Evolutionary conservation across 2,888 invertebrate genomes (phyloP).

Genomic region (Drosophila vallismaia): DNA sequence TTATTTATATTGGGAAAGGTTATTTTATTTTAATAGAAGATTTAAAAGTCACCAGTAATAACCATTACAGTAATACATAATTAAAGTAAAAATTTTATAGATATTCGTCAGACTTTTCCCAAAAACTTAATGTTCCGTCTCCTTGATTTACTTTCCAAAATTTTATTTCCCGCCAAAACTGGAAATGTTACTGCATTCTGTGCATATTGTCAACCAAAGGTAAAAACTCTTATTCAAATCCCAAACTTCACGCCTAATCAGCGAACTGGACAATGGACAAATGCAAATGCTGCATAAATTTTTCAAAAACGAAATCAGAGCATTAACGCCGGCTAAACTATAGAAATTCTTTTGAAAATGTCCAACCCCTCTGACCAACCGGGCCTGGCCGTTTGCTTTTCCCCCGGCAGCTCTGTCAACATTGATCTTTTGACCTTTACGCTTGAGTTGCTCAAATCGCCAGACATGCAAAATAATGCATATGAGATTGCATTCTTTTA

Average conservation of each 20-base stretch:
- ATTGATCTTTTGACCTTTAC: conserved; percentile 81
- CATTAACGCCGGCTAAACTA: conserved; percentile 50
- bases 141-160: conserved; percentile 1
- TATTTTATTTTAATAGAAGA: no score
- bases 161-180: conserved; percentile 62
- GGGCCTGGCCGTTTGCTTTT: conserved; percentile 5
- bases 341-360: conserved; percentile 39
- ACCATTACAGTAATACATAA: no score
- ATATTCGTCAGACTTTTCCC: no score
- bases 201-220: conserved; percentile 35
- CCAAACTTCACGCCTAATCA: conserved; percentile 77
- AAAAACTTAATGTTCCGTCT: background rate
- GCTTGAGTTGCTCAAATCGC: conserved; percentile 75
- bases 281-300: conserved; percentile 59
- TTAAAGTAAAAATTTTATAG: no score
- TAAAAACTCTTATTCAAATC: conserved; percentile 65
- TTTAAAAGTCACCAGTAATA: no score
- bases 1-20: no score
- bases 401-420: conserved; percentile 65
- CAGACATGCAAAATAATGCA: conserved; percentile 80
- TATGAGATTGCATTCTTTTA: conserved; percentile 60
- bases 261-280: conserved; percentile 57
- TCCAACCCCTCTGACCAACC: conserved; percentile 18
- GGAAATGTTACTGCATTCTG: conserved; percentile 24
- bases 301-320: conserved; percentile 63